A percentile compares a stretch with the other conserved stretches of the same genome.
These are phyloP conservation scores for Lycophotia porphyrea DNA, from an alignment of 2,888 invertebrate genomes.

Conservation along the genomic window DNA sequence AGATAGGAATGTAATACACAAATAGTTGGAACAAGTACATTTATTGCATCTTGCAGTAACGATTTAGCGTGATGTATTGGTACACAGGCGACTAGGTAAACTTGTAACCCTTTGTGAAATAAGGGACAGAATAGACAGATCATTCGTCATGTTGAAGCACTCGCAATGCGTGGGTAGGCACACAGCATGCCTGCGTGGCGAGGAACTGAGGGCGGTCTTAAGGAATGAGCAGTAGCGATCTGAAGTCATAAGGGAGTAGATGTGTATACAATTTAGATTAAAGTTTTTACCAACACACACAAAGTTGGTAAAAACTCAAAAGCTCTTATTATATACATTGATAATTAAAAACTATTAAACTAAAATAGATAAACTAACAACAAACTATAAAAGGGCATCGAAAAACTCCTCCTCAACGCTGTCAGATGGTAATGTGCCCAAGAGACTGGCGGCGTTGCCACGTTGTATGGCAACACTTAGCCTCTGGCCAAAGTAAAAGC, in stretches of 20 bases:
- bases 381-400: too few relatives aligned
- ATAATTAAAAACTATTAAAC: too few relatives aligned
- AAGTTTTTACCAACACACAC: too few relatives aligned
- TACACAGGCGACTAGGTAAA: slow-evolving; percentile 49
- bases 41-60: slow-evolving; percentile 49
- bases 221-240: background rate
- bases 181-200: slow-evolving; percentile 59
- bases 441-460: too few relatives aligned
- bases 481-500: too few relatives aligned
- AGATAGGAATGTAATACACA: slow-evolving; percentile 38
- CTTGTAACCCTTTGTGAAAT: slow-evolving; percentile 56
- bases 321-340: too few relatives aligned
- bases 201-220: background rate
- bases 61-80: slow-evolving; percentile 25
- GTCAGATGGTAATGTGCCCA: too few relatives aligned
- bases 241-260: fast-evolving
- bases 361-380: too few relatives aligned
- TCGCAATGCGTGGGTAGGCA: slow-evolving; percentile 55
- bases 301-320: background rate
- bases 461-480: too few relatives aligned
- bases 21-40: slow-evolving; percentile 31
- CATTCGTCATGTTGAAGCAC: slow-evolving; percentile 59
- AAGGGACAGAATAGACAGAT: slow-evolving; percentile 54
- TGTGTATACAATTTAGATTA: background rate
- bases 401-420: too few relatives aligned